These are phyloP conservation scores for Lithophane leautieri DNA, from an alignment of 2,888 invertebrate species.

Conservation along the genomic window DNA sequence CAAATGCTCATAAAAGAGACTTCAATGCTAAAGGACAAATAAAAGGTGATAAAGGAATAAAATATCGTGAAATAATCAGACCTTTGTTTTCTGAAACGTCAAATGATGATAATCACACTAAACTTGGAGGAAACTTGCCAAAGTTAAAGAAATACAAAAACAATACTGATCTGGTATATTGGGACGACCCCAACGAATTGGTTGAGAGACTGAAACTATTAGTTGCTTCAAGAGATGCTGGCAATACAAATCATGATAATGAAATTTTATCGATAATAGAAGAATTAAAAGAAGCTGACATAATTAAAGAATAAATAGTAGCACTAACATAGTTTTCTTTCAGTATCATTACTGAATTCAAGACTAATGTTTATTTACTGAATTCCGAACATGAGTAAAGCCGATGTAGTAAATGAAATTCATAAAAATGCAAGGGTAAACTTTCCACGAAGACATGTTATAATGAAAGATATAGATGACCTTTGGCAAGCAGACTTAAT, in stretches of 20 bases:
- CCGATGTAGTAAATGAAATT: too few relatives aligned
- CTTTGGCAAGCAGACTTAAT: too few relatives aligned
- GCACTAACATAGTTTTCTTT: too few relatives aligned
- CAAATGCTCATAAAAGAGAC: background rate
- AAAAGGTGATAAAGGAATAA: background rate
- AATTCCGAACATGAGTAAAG: too few relatives aligned
- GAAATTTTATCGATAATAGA: background rate
- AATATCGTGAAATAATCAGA: slow-evolving; percentile 3
- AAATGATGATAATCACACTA: background rate
- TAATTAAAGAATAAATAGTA: background rate
- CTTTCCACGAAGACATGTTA: too few relatives aligned
- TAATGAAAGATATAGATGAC: too few relatives aligned
- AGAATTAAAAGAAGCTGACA: slow-evolving; percentile 1
- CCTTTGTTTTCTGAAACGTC: background rate
- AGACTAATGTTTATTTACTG: too few relatives aligned
- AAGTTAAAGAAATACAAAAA: background rate
- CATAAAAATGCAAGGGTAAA: too few relatives aligned
- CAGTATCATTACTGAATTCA: too few relatives aligned
- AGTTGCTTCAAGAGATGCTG: too few relatives aligned
- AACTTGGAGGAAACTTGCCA: background rate
- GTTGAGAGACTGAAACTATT: background rate
- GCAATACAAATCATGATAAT: background rate
- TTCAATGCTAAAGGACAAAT: background rate
- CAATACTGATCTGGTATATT: background rate
- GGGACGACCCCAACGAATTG: background rate